Evolutionary conservation across 2,888 invertebrate species (phyloP), one percentile per base, ranked within the genome.

Genomic region (Atherix ibis): DNA sequence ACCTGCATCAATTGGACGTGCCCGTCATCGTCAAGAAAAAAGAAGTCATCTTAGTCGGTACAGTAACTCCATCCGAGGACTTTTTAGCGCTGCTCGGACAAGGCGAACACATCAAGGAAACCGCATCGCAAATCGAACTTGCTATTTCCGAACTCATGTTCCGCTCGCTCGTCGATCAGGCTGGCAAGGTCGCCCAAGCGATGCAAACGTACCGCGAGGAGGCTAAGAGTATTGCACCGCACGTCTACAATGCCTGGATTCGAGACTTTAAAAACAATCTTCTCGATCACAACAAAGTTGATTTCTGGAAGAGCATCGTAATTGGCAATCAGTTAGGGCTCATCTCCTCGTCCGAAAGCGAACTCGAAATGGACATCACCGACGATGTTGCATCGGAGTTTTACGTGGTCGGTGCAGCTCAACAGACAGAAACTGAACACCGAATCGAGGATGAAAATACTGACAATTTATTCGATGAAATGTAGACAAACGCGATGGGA

Each of bases 31-130:
- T 19, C 18, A 16, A 38, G 37, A 33, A 45, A 34, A 38, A 43
- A 31, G 18, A 32, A 18, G 37, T 46, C 19, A 39, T 35, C 19
- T 47, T 60, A 51, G 68, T 79, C 34, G 71, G 77, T 1, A 68
- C 72, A 5, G 50, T 68, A 3, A 66, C 66, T 18, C 78, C 79
- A 1, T 62, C 68, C 4, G 63, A 64, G 34, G 77, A 79, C 50
- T 79, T 70, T 44, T 54, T 54, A 40, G 46, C 49, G 14, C 58
- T 76, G 35, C 52, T 60, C 31, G 48, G 50, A 10, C 49, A 54
- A 44, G 67, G 63, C 9, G 42, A 48, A 26, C 47, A 48, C 5
- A 60, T 57, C 34, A 50, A 50, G 25, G 35, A 41, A 3, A 43
- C 51, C 13, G 44, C 51, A 2, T 42, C 44, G 8, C 57, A 62